Evolutionary conservation across 2,113 vertebrate genomes (phyloP), one percentile per base, ranked within the genome.

Genomic region (Rattus norvegicus): DNA sequence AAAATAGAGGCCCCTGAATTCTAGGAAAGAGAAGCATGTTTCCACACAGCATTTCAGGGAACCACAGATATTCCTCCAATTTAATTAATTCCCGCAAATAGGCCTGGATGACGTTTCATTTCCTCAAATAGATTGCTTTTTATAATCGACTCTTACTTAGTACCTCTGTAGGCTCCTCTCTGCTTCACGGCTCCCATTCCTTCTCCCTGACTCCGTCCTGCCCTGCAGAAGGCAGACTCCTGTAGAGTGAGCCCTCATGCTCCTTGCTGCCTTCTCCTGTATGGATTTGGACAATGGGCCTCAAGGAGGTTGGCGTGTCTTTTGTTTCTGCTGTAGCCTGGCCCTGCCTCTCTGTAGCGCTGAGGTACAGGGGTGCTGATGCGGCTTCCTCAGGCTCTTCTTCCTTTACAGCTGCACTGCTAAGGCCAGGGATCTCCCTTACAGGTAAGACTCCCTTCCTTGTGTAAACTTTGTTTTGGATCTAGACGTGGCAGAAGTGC

Each of bases 371-470:
- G 6, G 26, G 5, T 16, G 4, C 22, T 13, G 43, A 69, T 7
- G 1, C 0, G 0, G 4, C 6, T 22, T 0, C 28, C n/a, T 22
- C 0, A 0, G 2, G 8, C 1, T 14, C 1, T 24, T 47, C 47
- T 43, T 72, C 10, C 43, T 47, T 36, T 20, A 4, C 1, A 17
- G 17, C 16, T 17, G 16, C 28, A 30, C 28, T 36, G 47, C 56
- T 94, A 2, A 67, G 56, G 47, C 94, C 13, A 72, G 80, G 65
- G 36, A 65, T 13, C 7, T 59, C 39, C 63, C 20, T 7, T 5
- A 22, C 49, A 83, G 69, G 47, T 47, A 17, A 80, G 36, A 20
- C 36, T 33, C 4, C 56, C 49, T 76, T 87, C 13, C 28, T 39
- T 81, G 65, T 47, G 6, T 79, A 22, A 59, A 43, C 63, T n/a